Evolutionary conservation across 1,140 invertebrate species (phyloP).

Genomic region (Batillaria attramentaria): DNA sequence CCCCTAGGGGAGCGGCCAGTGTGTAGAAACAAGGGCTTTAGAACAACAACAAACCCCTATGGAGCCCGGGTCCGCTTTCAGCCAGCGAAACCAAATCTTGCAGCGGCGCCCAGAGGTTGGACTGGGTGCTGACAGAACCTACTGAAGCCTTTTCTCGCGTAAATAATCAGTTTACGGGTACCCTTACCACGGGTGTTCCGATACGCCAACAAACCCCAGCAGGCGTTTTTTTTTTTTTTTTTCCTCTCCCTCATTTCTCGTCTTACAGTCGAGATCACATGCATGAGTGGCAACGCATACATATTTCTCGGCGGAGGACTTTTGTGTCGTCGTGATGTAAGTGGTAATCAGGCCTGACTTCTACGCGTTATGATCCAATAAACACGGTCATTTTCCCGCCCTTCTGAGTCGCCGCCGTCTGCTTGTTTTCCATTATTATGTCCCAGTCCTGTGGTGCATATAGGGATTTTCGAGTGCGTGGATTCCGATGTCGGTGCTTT

Average conservation of each 20-base stretch:
- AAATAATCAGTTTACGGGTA: conserved; percentile 10
- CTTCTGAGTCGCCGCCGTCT: too few relatives aligned
- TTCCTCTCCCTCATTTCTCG: conserved; percentile 22
- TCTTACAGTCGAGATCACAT: conserved; percentile 5
- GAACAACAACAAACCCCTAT: conserved; percentile 17
- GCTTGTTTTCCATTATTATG: background rate
- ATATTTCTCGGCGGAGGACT: background rate
- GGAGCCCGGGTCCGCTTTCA: conserved; percentile 15
- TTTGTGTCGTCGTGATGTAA: background rate
- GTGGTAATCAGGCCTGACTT: conserved; percentile 10
- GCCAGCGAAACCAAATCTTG: background rate
- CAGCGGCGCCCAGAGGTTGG: background rate
- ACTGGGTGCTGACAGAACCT: conserved; percentile 8
- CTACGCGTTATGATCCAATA: conserved; percentile 17
- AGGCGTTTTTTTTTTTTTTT: too few relatives aligned
- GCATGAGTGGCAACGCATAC: conserved; percentile 19
- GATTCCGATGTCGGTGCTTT: too few relatives aligned
- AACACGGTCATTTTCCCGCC: conserved; percentile 2
- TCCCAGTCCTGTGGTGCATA: too few relatives aligned
- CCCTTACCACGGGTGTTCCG: conserved; percentile 1
- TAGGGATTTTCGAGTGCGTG: too few relatives aligned
- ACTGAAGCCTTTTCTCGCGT: conserved; percentile 4
- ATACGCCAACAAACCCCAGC: conserved; percentile 3
- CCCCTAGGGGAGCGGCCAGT: too few relatives aligned
- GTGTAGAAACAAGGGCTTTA: background rate